These are phyloP conservation scores for Tipula lateralis DNA, from an alignment of 2,888 invertebrate species.

Conservation along the genomic window DNA sequence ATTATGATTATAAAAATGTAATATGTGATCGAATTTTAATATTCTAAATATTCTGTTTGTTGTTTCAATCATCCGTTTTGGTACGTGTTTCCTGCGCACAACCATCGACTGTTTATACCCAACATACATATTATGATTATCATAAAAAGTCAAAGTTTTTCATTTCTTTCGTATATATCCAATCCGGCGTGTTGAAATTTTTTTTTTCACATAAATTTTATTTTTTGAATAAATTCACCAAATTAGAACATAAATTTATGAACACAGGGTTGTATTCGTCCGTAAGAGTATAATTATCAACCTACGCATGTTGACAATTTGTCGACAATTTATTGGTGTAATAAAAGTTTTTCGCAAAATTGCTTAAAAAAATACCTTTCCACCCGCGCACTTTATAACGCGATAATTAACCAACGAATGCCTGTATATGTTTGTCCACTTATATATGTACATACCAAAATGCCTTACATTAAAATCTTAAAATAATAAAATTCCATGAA, in stretches of 20 bases:
- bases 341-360: background rate
- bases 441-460: background rate
- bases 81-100: background rate
- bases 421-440: too few relatives aligned
- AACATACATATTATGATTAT: background rate
- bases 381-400: background rate
- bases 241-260: constrained; percentile 19
- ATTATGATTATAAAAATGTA: constrained; percentile 24
- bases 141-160: too few relatives aligned
- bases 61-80: constrained; percentile 19
- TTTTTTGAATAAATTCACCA: constrained; percentile 12
- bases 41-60: background rate
- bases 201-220: background rate
- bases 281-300: background rate
- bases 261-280: background rate
- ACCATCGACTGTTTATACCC: background rate
- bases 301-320: background rate
- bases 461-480: background rate
- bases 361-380: background rate
- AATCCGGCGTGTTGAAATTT: background rate
- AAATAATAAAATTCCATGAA: background rate
- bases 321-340: background rate
- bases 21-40: constrained; percentile 24
- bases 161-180: background rate
- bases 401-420: background rate